Evolutionary conservation across 2,113 vertebrate species (phyloP).

Genomic region (Calidris pygmaea): DNA sequence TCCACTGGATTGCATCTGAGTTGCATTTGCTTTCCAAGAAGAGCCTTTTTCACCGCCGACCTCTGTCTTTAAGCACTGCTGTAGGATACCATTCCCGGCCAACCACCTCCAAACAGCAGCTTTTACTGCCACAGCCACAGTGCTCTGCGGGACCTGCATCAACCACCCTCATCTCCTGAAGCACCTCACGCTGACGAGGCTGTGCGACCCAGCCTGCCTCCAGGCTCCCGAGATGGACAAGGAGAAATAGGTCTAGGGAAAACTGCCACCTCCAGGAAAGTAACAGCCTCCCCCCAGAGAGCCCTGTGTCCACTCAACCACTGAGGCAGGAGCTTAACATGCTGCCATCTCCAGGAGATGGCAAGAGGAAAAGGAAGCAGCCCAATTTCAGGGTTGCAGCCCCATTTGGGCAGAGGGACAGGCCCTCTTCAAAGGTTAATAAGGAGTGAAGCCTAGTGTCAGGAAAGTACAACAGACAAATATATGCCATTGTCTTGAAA

Average conservation of each 20-base stretch:
- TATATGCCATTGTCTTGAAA: background rate
- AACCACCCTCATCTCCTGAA: background rate
- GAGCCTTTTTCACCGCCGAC: background rate
- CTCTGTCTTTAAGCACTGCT: background rate
- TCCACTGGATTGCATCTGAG: background rate
- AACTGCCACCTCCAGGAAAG: background rate
- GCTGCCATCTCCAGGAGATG: background rate
- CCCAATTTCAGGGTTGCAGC: background rate
- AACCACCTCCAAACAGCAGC: background rate
- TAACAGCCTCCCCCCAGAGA: background rate
- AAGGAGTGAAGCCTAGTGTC: background rate
- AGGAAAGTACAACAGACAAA: background rate
- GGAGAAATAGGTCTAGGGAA: background rate
- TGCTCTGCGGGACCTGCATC: background rate
- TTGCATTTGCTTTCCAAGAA: background rate
- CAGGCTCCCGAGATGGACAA: background rate
- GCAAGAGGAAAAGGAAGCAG: background rate
- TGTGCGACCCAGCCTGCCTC: background rate
- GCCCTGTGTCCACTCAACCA: background rate
- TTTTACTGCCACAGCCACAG: background rate
- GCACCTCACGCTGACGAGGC: fast-evolving
- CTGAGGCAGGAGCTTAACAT: background rate
- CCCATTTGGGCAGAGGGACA: background rate
- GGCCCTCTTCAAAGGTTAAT: background rate
- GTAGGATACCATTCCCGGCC: background rate